Evolutionary conservation across 2,113 vertebrate species (phyloP).

Genomic region (Rattus rattus): DNA sequence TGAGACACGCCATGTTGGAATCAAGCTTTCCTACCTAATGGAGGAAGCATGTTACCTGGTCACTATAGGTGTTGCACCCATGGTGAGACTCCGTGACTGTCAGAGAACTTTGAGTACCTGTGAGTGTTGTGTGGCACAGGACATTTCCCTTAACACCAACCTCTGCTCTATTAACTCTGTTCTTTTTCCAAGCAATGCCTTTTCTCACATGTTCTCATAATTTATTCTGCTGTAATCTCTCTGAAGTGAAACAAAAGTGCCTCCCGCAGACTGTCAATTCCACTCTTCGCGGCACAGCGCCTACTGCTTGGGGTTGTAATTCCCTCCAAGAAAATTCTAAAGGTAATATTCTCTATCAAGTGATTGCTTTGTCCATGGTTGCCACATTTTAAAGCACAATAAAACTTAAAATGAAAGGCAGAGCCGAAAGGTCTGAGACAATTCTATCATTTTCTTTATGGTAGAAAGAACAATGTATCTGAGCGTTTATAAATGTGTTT

Average conservation of each 20-base stretch:
- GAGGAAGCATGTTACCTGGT: background rate
- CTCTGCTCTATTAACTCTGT: background rate
- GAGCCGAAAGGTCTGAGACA: constrained; percentile 11
- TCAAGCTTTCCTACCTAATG: background rate
- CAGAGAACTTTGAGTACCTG: background rate
- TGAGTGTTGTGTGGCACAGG: background rate
- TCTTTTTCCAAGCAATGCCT: background rate
- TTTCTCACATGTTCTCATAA: background rate
- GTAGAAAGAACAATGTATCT: background rate
- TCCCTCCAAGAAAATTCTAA: constrained; percentile 47
- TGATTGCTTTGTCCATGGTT: constrained; percentile 52
- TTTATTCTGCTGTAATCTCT: constrained; percentile 35
- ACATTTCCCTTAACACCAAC: background rate
- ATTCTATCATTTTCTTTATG: background rate
- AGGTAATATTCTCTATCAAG: constrained; percentile 44
- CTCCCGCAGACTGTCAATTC: background rate
- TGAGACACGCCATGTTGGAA: background rate
- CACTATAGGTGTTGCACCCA: background rate
- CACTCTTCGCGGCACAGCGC: background rate
- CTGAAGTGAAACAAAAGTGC: background rate
- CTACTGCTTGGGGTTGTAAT: background rate
- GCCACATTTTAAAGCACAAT: constrained; percentile 33
- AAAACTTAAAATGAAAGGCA: constrained; percentile 43
- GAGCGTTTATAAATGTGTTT: background rate
- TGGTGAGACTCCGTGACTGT: background rate